Evolutionary conservation across 2,888 invertebrate genomes (phyloP).

Genomic region (Limnephilus marmoratus): DNA sequence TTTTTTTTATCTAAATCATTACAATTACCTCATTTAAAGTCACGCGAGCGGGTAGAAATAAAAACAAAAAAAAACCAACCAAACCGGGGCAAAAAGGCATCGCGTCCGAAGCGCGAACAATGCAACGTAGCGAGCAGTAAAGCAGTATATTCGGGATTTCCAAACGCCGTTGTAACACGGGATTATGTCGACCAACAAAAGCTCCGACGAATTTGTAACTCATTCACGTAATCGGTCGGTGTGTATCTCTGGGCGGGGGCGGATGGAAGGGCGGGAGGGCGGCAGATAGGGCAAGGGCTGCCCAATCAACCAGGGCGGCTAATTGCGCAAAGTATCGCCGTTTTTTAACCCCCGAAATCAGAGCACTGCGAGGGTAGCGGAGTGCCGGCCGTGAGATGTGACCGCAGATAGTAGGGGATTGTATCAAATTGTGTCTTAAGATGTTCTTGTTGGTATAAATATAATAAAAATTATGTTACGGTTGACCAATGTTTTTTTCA

Average conservation of each 20-base stretch:
- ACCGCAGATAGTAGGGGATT: not conserved
- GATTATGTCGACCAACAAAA: conserved; percentile 64
- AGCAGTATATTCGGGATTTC: conserved; percentile 59
- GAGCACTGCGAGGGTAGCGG: conserved; percentile 27
- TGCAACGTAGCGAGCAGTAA: conserved; percentile 22
- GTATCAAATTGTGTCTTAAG: not conserved
- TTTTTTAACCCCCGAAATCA: conserved; percentile 59
- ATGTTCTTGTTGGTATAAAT: not conserved
- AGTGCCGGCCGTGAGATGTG: conserved; percentile 12
- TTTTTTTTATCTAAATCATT: conserved; percentile 20
- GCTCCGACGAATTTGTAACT: conserved; percentile 62
- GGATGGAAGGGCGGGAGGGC: not conserved
- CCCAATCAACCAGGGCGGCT: conserved; percentile 60
- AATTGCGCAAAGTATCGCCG: conserved; percentile 64
- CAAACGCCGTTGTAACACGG: conserved; percentile 61
- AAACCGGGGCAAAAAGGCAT: conserved; percentile 50
- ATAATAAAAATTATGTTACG: not conserved
- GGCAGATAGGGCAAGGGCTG: conserved; percentile 37
- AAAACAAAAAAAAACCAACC: not conserved
- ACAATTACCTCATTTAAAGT: conserved; percentile 52
- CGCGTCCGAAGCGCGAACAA: conserved; percentile 58
- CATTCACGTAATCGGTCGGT: conserved; percentile 62
- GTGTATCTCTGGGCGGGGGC: conserved; percentile 52
- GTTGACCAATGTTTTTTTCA: not conserved
- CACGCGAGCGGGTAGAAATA: conserved; percentile 39